Base-by-base conservation (phyloP, 2,888 invertebrate genomes). In the Catocala nupta region DNA sequence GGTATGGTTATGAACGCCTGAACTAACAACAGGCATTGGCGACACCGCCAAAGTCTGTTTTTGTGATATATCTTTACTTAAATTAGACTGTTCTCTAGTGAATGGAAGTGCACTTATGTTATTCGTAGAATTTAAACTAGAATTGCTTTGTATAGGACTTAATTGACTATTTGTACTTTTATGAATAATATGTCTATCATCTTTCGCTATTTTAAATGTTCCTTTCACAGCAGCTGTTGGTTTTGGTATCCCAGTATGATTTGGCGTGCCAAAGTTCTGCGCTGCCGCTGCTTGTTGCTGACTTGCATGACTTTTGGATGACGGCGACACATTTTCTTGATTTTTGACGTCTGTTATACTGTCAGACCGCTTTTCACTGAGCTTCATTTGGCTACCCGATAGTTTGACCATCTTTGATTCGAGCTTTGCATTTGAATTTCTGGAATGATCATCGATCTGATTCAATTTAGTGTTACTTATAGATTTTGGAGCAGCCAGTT, bases 151-250 rank as follows among this genome's bases (percentile, higher is more conserved):
- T 87, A 94, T 95, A 69, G 94, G 94, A 81, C 94, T 94, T 91
- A 94, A 92, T 89, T 94, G 93, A 88, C 92, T 91, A 89, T 90
- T 93, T 87, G 92, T 94, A 94, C 87, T 95, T 92, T 94, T 94
- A 92, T 87, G 90, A 91, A 92, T 84, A 83, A 93, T 77, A 86
- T 94, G 84, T 87, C 93, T 88, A 82, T 95, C 87, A 83, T 96
- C 96, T 87, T 95, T 94, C 71, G 96, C 90, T 78, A 96, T 95
- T 89, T 98, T 98, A 68, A 96, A 96, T 33, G 97, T 98, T 70
- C 98, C 98, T 93, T 98, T 98, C 39, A 98, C 97, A 62, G 98
- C 97, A 8, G 98, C 98, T 49, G 98, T 98, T 1, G 98, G 98
- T 88, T 98, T 98, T 0, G 98, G 98, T 77, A 98, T 97, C 13